A percentile compares a stretch with the other conserved stretches of the same genome.
Evolutionary conservation across 2,888 invertebrate genomes (phyloP).

Genomic region (Drosophila emarginata): DNA sequence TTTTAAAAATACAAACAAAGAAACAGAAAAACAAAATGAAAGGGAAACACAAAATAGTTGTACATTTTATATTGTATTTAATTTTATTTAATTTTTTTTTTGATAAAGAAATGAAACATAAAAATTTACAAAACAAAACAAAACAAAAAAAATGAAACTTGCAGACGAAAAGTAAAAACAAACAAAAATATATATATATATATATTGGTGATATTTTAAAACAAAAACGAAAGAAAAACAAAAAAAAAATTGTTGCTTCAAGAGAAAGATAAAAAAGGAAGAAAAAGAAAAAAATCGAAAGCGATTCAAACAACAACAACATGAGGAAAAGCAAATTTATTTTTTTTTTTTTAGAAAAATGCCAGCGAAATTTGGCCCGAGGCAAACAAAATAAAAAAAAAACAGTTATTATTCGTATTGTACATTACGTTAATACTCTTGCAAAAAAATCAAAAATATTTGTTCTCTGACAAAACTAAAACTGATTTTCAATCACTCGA

Average conservation of each 20-base stretch:
- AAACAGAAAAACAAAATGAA: constrained; percentile 27
- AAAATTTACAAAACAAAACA: constrained; percentile 24
- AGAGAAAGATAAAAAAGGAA: constrained; percentile 3
- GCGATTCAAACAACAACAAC: not conserved
- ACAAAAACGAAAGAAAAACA: constrained; percentile 48
- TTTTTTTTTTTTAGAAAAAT: not conserved
- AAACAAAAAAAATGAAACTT: constrained; percentile 28
- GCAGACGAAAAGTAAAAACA: constrained; percentile 45
- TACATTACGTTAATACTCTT: not conserved
- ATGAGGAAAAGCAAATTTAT: not conserved
- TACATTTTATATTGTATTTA: constrained; percentile 75
- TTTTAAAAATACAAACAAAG: constrained; percentile 42
- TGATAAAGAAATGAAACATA: constrained; percentile 33
- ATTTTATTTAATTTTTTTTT: constrained; percentile 70
- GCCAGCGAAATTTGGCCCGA: not conserved
- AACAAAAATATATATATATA: constrained; percentile 34
- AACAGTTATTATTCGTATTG: constrained; percentile 40
- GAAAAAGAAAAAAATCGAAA: constrained; percentile 11
- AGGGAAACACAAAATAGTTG: constrained; percentile 54
- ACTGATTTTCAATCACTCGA: not conserved
- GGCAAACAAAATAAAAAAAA: too few species aligned
- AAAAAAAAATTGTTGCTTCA: constrained; percentile 24
- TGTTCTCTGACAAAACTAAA: not conserved
- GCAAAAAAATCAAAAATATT: not conserved
- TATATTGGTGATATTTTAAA: constrained; percentile 77